Conservation (phyloP, 23 tunicate genomes). For the Diplosoma virens region DNA sequence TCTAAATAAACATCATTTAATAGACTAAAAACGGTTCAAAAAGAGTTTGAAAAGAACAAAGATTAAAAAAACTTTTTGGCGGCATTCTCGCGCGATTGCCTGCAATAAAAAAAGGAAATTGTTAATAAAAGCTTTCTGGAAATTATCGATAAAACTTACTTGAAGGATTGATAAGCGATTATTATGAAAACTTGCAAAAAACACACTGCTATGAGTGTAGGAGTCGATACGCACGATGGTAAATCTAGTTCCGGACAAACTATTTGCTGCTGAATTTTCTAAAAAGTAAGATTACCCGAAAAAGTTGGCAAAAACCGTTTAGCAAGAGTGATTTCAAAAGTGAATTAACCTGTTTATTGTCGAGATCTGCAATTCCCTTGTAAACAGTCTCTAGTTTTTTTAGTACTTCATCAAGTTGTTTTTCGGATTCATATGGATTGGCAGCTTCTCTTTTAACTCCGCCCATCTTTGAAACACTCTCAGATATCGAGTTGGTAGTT, state of each 20-base stretch:
- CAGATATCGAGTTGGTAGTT: neutral
- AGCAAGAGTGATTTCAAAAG: neutral
- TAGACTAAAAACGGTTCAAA: too few relatives aligned
- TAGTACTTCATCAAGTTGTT: neutral
- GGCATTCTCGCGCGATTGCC: conserved; percentile 19
- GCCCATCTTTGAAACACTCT: neutral
- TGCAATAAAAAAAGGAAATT: neutral
- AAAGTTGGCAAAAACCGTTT: neutral
- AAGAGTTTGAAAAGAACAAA: too few relatives aligned
- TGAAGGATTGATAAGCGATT: conserved; percentile 48
- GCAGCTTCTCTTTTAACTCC: neutral
- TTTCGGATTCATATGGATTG: conserved; percentile 18
- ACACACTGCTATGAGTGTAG: conserved; percentile 38
- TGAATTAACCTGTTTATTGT: conserved; percentile 1
- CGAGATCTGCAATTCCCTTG: neutral
- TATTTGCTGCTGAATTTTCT: conserved; percentile 24
- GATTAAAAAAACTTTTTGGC: conserved; percentile 21
- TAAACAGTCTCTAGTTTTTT: conserved; percentile 11
- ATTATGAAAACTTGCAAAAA: conserved; percentile 53
- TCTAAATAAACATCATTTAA: too few relatives aligned
- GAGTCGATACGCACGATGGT: conserved; percentile 62
- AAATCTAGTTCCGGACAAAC: conserved; percentile 65
- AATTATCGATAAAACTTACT: conserved; percentile 31
- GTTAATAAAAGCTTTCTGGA: too few relatives aligned
- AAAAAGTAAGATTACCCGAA: neutral